Evolutionary conservation across 2,113 vertebrate genomes (phyloP), one percentile per base, ranked within the genome.

Genomic region (Eulacestoma nigropectus): DNA sequence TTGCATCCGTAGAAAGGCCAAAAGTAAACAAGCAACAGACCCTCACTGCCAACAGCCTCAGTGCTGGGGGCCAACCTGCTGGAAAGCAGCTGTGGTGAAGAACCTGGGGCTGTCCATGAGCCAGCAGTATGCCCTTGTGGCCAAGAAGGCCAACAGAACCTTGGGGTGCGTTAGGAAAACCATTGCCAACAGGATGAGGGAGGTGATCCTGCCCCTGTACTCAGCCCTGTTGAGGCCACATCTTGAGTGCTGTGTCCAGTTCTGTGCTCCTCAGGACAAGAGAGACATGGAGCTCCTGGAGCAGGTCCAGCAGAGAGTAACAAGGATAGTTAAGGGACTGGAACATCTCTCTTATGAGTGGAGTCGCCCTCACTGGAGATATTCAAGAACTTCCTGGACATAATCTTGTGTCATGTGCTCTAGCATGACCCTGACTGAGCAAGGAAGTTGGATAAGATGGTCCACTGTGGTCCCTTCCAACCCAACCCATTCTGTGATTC

Each of bases 131-230:
- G 63, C 15, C 30, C 15, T 29, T 37, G 55, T 16, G 35, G 21
- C 55, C 55, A 69, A 55, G 21, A 62, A 30, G 30, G 53, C n/a
- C 15, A 69, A 32, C 26, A 47, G 30, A 42, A 55, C 13, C 17
- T 22, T 42, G 15, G 17, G 18, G 6, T 55, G 30, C 2, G 0
- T 32, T 47, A 42, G n/a, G n/a, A 76, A 35, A 17, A 42, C 3
- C 26, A 41, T 0, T 23, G 14, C 7, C 55, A 69, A 18, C 26
- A 49, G 32, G 32, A 42, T 2, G 16, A 63, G 32, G 8, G 30
- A 63, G 17, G 14, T 41, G 25, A 63, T 49, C 32, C 55, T 49
- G 35, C 15, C 35, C 39, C 41, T 35, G 1, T 13, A 8, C 9
- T 49, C 72, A 84, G 30, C 32, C 35, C 55, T 63, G 8, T 1